Percentiles rank a stretch among this genome's conserved stretches.
These are phyloP conservation scores for Oryctolagus cuniculus DNA, from an alignment of 2,113 vertebrate genomes.

Conservation along the genomic window DNA sequence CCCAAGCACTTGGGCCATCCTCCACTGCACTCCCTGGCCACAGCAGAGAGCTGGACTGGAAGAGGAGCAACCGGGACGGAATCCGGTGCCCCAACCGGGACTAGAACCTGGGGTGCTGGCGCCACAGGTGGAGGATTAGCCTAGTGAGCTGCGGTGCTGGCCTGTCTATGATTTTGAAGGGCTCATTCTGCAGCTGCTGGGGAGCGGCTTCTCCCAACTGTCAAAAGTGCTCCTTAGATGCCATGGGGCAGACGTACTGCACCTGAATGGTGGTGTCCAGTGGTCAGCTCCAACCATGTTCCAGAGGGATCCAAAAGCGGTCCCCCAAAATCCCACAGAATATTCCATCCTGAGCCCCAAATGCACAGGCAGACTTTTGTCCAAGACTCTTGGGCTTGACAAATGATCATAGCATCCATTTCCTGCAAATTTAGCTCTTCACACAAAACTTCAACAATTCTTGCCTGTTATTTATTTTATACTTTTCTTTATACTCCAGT, in stretches of 20 bases:
- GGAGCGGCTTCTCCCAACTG: neutral
- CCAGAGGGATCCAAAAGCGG: neutral
- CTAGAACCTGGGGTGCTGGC: too few species aligned
- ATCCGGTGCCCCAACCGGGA: too few species aligned
- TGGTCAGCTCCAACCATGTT: neutral
- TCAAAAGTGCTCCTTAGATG: neutral
- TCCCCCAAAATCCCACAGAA: neutral
- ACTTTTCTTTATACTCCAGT: neutral
- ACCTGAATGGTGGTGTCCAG: neutral
- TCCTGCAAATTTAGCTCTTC: neutral
- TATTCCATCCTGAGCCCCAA: fast-evolving
- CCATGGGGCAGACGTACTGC: fast-evolving
- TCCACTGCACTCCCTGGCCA: too few species aligned
- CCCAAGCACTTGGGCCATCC: too few species aligned
- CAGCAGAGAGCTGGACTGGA: too few species aligned
- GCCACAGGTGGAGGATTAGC: too few species aligned
- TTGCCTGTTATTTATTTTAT: neutral
- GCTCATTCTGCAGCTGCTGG: neutral
- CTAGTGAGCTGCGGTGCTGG: too few species aligned
- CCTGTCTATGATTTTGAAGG: slow-evolving; percentile 20
- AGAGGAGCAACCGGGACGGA: too few species aligned
- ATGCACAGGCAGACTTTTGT: neutral
- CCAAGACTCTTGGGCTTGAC: neutral
- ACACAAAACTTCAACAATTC: neutral
- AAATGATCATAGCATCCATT: neutral